These are phyloP conservation scores for Apogon hyalosoma DNA, from an alignment of 2,797 vertebrate species.

Conservation along the genomic window DNA sequence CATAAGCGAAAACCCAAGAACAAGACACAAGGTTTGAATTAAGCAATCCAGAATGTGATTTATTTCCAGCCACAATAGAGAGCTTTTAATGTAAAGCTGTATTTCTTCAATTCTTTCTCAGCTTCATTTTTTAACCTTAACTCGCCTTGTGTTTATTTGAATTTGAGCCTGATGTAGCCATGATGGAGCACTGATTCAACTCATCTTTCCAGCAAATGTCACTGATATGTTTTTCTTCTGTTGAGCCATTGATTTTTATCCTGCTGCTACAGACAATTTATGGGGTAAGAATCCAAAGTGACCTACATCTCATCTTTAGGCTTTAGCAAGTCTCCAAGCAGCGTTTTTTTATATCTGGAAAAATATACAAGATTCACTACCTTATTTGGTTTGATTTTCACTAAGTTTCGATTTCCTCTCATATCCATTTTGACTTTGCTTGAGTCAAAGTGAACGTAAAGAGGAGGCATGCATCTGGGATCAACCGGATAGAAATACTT, in stretches of 20 bases:
- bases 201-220: constrained; percentile 3
- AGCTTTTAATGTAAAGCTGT: constrained; percentile 11
- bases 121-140: constrained; percentile 9
- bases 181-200: neutral
- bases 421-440: neutral
- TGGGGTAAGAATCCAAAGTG: neutral
- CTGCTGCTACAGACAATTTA: neutral
- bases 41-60: constrained; percentile 47
- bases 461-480: neutral
- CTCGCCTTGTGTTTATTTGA: constrained; percentile 15
- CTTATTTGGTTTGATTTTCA: constrained; percentile 12
- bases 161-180: constrained; percentile 10
- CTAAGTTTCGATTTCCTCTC: neutral
- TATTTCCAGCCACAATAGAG: constrained; percentile 56
- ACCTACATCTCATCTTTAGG: neutral
- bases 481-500: neutral
- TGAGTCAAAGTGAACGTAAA: neutral
- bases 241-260: constrained; percentile 8
- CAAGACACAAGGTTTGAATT: constrained; percentile 71
- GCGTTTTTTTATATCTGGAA: constrained; percentile 1
- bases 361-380: neutral
- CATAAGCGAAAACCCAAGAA: constrained; percentile 45
- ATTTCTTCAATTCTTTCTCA: constrained; percentile 5
- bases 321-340: neutral
- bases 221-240: constrained; percentile 8